A percentile compares a stretch with the other conserved stretches of the same genome.
Conservation (phyloP, 2,888 invertebrate species). For the Colletes collaris region DNA sequence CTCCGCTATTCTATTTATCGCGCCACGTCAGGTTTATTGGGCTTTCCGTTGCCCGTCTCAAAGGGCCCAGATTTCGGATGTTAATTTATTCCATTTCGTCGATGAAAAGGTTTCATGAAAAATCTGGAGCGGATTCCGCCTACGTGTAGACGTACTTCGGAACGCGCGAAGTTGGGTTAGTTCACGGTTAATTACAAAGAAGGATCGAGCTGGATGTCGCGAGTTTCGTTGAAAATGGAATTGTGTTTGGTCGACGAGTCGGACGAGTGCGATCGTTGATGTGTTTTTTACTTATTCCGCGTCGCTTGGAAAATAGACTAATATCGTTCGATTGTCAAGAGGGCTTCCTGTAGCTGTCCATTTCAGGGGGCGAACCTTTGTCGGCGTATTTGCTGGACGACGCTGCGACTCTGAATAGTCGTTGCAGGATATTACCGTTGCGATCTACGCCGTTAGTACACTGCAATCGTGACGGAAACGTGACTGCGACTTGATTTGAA, state of each 20-base stretch:
- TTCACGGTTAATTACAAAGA: constrained; percentile 35
- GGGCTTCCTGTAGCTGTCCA: constrained; percentile 30
- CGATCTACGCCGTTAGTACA: constrained; percentile 2
- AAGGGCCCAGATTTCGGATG: constrained; percentile 25
- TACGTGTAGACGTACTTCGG: constrained; percentile 18
- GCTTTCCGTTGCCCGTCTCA: constrained; percentile 17
- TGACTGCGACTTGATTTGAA: no score
- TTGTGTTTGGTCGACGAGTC: constrained; percentile 55
- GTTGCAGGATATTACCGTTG: constrained; percentile 34
- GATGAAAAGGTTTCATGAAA: constrained; percentile 31
- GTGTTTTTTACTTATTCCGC: constrained; percentile 14
- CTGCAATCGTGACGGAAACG: no score
- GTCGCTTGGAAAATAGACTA: constrained; percentile 63
- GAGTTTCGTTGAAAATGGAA: constrained; percentile 68
- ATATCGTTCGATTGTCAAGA: constrained; percentile 47
- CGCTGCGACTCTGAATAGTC: constrained; percentile 25
- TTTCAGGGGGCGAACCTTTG: constrained; percentile 19
- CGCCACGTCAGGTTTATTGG: constrained; percentile 14
- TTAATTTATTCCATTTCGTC: constrained; percentile 42
- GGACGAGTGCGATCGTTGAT: constrained; percentile 61
- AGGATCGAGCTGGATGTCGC: constrained; percentile 34
- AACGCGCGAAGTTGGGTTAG: constrained; percentile 12
- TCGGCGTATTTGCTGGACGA: constrained; percentile 41
- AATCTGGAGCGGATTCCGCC: constrained; percentile 21
- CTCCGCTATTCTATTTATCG: constrained; percentile 25